Base-by-base conservation (phyloP, 1,140 invertebrate genomes). In the Ridgeia piscesae region DNA sequence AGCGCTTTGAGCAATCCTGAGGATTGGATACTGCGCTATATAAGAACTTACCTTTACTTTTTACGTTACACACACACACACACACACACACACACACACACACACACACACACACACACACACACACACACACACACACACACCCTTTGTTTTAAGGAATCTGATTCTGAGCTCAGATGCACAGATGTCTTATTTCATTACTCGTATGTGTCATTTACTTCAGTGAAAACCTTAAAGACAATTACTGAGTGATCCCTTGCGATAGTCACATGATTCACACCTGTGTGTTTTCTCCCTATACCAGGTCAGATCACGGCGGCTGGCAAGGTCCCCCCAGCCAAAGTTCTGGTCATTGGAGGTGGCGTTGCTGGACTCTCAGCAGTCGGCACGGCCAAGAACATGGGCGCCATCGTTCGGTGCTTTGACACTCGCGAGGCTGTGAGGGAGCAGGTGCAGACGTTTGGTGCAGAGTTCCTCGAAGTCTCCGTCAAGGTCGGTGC, bases 391-490 rank as follows among this genome's bases (percentile, higher is more conserved):
- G 98, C 98, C 1, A 97, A 97, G 94, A 98, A 97, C 95, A 98
- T 99, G 98, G 98, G 98, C 42, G 98, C 98, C 88, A 97, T 98
- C 92, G 98, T 98, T 0, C 96, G 98, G 91, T 98, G 97, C 91
- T 99, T 98, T 96, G 98, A 99, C 95, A 98, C 98, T 0, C 96
- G 98, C 90, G 97, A 98, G 4, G 98, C 98, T 34, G 98, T 98
- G 1, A 97, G 98, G 94, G 98, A 98, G 95, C 98, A 99, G 96
- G 97, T 98, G n/a, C 97, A 98, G 95, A 98, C 98, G 34, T 97
- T 99, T 93, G 98, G 98, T 35, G 98, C 98, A 6, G 97, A 98
- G 96, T 98, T 98, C 95, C 96, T 98, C 77, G 97, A 98, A 94
- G 97, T 98, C 93, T 96, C 97, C 93, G 96, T 98, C 93, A 96